These are phyloP conservation scores for Drosophila longiperda DNA, from an alignment of 2,888 invertebrate genomes.

Conservation along the genomic window DNA sequence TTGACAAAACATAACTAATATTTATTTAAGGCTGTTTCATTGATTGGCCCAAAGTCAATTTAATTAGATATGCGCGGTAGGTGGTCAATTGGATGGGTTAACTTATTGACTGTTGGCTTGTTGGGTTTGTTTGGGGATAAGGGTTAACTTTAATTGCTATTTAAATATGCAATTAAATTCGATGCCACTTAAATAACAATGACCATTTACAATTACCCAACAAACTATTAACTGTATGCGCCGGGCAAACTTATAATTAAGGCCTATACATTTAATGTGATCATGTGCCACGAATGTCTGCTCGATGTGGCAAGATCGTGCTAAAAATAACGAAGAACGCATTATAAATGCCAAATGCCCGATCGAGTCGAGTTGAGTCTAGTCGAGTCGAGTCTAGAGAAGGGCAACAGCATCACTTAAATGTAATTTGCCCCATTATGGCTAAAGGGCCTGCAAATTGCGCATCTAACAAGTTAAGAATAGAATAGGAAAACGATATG, in stretches of 20 bases:
- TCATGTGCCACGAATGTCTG: constrained; percentile 36
- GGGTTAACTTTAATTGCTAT: constrained; percentile 34
- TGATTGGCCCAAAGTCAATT: constrained; percentile 53
- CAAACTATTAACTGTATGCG: constrained; percentile 20
- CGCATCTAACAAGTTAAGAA: constrained; percentile 78
- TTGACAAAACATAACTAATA: constrained; percentile 47
- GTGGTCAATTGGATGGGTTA: neutral
- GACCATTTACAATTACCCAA: constrained; percentile 50
- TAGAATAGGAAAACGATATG: constrained; percentile 75
- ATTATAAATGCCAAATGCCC: constrained; percentile 63
- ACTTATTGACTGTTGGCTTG: neutral
- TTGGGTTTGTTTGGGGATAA: neutral
- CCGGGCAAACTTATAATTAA: constrained; percentile 54
- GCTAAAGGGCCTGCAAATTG: constrained; percentile 61
- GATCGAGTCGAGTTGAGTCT: constrained; percentile 26
- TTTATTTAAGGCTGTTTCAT: constrained; percentile 46
- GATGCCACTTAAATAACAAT: constrained; percentile 56
- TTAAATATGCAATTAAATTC: constrained; percentile 75
- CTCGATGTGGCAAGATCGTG: constrained; percentile 62
- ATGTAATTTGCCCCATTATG: constrained; percentile 78
- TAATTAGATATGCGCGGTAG: constrained; percentile 52
- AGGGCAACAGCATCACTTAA: constrained; percentile 60
- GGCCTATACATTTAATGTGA: constrained; percentile 43
- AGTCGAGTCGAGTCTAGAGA: constrained; percentile 23
- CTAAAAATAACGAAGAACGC: constrained; percentile 77